phyloP scores from a whole-genome alignment of 2,113 vertebrate genomes.

The Mirounga angustirostris region DNA sequence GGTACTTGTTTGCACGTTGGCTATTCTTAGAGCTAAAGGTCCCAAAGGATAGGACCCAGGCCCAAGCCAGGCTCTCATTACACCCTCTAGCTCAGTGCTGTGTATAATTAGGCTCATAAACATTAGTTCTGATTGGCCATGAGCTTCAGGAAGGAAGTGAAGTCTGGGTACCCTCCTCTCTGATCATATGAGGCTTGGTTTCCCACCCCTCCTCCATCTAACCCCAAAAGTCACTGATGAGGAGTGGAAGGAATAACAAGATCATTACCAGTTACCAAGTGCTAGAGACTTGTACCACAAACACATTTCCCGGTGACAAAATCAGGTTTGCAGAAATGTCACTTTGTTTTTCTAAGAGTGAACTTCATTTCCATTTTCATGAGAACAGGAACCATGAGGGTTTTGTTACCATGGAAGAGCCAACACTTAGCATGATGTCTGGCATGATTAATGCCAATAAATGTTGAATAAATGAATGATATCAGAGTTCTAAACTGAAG shows the following conservation, averaged over 20 bases:
- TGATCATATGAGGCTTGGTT: background rate
- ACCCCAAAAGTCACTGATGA: background rate
- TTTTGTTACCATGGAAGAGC: background rate
- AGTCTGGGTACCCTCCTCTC: background rate
- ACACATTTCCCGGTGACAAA: background rate
- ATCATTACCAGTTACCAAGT: background rate
- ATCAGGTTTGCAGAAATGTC: background rate
- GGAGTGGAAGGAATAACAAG: background rate
- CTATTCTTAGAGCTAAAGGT: slow-evolving; percentile 34
- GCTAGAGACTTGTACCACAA: background rate
- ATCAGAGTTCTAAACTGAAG: background rate
- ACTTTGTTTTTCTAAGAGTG: background rate
- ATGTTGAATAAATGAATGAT: background rate
- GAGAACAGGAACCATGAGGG: background rate
- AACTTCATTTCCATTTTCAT: slow-evolving; percentile 23
- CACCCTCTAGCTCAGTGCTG: background rate
- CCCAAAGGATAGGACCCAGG: background rate
- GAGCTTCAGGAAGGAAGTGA: background rate
- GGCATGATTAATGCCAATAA: background rate
- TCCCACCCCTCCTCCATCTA: background rate
- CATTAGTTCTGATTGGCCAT: background rate
- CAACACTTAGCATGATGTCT: background rate
- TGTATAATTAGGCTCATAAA: background rate
- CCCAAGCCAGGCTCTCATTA: background rate
- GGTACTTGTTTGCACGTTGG: background rate